Percentiles rank a stretch among this genome's conserved stretches.
Evolutionary conservation across 2,797 vertebrate species (phyloP).

Genomic region (Tenualosa thibaudeaui): DNA sequence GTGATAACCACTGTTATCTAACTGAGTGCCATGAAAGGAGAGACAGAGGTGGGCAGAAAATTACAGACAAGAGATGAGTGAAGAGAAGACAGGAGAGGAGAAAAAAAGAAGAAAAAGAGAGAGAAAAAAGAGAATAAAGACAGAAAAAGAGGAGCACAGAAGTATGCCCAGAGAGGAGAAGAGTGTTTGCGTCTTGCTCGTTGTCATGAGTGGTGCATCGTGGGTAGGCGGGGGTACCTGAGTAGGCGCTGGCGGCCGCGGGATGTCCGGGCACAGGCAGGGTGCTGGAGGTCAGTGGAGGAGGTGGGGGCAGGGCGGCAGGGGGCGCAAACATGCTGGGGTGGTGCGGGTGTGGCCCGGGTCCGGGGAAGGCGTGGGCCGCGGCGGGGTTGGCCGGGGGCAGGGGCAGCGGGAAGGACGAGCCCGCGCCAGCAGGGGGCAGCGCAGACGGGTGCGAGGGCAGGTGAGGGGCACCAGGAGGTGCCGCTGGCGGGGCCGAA

Average conservation of each 20-base stretch:
- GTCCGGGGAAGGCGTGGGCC: slow-evolving; percentile 86
- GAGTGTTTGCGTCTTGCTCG: too few species aligned
- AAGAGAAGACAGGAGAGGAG: slow-evolving; percentile 25
- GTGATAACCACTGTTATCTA: not conserved
- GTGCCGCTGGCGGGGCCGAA: slow-evolving; percentile 83
- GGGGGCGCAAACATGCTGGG: slow-evolving; percentile 99
- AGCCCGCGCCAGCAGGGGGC: slow-evolving; percentile 75
- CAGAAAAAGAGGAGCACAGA: not conserved
- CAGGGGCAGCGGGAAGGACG: slow-evolving; percentile 84
- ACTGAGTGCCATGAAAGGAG: not conserved
- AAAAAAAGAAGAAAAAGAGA: too few species aligned
- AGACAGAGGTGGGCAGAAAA: not conserved
- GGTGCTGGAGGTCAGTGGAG: slow-evolving; percentile 90
- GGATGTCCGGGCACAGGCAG: slow-evolving; percentile 94
- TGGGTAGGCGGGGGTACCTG: not conserved
- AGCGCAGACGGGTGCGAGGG: slow-evolving; percentile 39
- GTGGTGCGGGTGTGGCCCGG: slow-evolving; percentile 88
- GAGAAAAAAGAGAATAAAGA: too few species aligned
- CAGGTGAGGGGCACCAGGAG: slow-evolving; percentile 81
- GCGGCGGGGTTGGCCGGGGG: slow-evolving; percentile 79
- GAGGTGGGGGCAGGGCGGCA: slow-evolving; percentile 93
- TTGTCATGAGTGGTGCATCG: not conserved
- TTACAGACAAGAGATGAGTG: not conserved
- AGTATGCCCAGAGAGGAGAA: not conserved
- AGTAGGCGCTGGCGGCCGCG: slow-evolving; percentile 68